Base-by-base conservation (phyloP, 2,797 vertebrate species). In the Brachyrhaphis roseni region DNA sequence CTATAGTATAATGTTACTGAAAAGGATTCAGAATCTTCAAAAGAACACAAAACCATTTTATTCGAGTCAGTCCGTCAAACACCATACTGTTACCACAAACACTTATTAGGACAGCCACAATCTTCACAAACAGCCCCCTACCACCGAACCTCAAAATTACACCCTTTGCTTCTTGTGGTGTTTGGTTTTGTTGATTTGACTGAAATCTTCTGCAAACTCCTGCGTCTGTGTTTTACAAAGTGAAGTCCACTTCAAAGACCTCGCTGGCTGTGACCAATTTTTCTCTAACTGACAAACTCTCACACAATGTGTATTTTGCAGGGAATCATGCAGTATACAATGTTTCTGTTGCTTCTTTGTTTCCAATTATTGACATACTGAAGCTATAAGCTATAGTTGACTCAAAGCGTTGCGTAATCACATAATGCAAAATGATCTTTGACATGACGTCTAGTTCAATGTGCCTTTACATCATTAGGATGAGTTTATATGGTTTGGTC, bases 71-170 rank as follows among this genome's bases (percentile, higher is more conserved):
- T 46, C n/a, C 15, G 26, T 72, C 68, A 72, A 46, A 72, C 6
- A 7, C 43, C 68, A 71, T 71, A 45, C 13, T 71, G 41, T 45
- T 71, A 71, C 41, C 68, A 45, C 68, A 71, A 71, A 71, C 43
- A 31, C 72, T 77, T 57, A 68, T 59, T 47, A 34, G 73, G 43
- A 41, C 39, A 75, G 57, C 81, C 70, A 23, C 76, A 45, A 43
- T 51, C 2, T 23, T 36, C 51, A 11, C 16, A 80, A 51, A 16
- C 51, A 70, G 71, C 70, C n/a, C 57, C 5, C 41, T 15, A 2
- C 68, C 68, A 72, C n/a, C 43, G 45, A 43, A 4, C 41, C 68
- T 72, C 68, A 72, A 72, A 72, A 72, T 72, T 28, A 28, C 39
- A 59, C 36, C 74, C 53, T 59, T n/a, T 13, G 31, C 74, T 59